A percentile compares a stretch with the other conserved stretches of the same genome.
Conservation (phyloP, 64 coral and sea anemone species). For the Pocillopora verrucosa region DNA sequence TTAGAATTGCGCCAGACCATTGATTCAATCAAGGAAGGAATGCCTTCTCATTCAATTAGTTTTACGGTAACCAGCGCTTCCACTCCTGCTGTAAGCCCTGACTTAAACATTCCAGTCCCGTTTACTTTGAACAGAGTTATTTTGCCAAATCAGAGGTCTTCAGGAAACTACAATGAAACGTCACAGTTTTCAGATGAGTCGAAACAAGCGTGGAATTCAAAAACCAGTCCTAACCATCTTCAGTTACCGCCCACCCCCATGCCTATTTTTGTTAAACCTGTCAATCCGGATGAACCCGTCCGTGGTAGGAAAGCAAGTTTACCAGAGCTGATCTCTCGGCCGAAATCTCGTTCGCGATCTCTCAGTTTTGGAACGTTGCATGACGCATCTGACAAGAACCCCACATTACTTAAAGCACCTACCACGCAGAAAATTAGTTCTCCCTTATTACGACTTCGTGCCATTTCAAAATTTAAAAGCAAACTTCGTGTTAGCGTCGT, state of each 20-base stretch:
- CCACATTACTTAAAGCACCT: neutral
- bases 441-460: constrained; percentile 59
- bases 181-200: neutral
- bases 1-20: neutral
- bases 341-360: constrained; percentile 10
- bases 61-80: constrained; percentile 18
- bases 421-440: constrained; percentile 1
- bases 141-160: neutral
- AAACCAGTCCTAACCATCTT: neutral
- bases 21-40: neutral
- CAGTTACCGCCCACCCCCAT: neutral
- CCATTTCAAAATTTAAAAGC: constrained; percentile 63
- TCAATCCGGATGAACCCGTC: neutral
- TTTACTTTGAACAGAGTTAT: neutral
- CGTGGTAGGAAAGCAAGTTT: neutral
- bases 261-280: neutral
- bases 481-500: constrained; percentile 46
- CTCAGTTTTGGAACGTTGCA: constrained; percentile 33
- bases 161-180: neutral
- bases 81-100: neutral
- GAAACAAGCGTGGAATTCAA: neutral
- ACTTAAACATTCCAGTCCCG: neutral
- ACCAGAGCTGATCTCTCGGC: no score
- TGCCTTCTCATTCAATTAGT: constrained; percentile 1
- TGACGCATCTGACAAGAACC: neutral